Evolutionary conservation across 2,797 vertebrate species (phyloP).

Genomic region (Valencia hispanica): DNA sequence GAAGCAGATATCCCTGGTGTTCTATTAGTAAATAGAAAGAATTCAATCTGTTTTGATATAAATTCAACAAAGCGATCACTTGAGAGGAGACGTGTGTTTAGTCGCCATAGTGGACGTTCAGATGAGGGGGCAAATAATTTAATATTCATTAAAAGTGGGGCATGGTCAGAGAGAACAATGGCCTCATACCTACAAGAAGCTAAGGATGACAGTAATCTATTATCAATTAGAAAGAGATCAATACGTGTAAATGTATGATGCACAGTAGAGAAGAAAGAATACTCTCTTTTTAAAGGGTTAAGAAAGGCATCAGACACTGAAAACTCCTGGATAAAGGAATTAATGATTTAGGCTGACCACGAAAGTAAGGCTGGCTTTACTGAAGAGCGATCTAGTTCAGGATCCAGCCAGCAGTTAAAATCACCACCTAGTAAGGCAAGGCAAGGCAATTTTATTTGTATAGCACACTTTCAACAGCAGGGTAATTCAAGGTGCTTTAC

Average conservation of each 20-base stretch:
- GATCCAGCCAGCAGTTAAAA: background rate
- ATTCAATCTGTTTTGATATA: conserved; percentile 1
- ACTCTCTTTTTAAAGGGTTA: background rate
- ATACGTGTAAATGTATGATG: too few relatives aligned
- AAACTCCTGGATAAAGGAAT: background rate
- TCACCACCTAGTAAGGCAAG: too few relatives aligned
- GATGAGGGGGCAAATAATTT: too few relatives aligned
- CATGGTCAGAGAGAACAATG: too few relatives aligned
- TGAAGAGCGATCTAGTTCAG: background rate
- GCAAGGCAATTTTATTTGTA: too few relatives aligned
- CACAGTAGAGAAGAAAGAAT: too few relatives aligned
- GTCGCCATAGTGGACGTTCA: background rate
- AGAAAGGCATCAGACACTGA: background rate
- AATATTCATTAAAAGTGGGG: background rate
- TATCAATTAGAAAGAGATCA: too few relatives aligned
- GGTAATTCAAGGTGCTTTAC: too few relatives aligned
- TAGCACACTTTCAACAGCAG: too few relatives aligned
- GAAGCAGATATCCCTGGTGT: background rate
- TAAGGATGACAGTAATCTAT: too few relatives aligned
- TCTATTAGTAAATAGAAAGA: background rate
- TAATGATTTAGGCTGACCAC: background rate
- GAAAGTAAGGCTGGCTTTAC: background rate
- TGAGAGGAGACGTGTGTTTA: background rate
- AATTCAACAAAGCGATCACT: background rate
- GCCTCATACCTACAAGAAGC: too few relatives aligned